A percentile compares a stretch with the other conserved stretches of the same genome.
These are phyloP conservation scores for Venusia cambrica DNA, from an alignment of 2,888 invertebrate genomes.

Conservation along the genomic window DNA sequence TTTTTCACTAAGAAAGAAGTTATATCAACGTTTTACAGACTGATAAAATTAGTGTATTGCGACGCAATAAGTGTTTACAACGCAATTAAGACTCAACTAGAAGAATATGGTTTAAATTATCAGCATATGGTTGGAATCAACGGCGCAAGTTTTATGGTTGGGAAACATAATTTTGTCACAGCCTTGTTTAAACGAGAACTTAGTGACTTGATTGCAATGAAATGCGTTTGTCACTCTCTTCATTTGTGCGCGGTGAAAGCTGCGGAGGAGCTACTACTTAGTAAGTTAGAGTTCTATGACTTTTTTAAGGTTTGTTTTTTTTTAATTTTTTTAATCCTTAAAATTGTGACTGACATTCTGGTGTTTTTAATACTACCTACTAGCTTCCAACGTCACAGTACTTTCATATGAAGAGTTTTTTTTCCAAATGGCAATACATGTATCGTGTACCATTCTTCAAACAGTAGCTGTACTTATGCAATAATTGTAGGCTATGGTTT, in stretches of 20 bases:
- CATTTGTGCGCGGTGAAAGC: constrained; percentile 2
- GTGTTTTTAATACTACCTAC: too few relatives aligned
- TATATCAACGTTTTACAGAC: not conserved
- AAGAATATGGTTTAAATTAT: constrained; percentile 1
- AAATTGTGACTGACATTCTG: too few relatives aligned
- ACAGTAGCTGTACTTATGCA: too few relatives aligned
- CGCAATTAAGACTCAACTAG: not conserved
- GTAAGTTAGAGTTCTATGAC: constrained; percentile 1
- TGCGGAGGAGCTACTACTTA: not conserved
- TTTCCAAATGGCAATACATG: too few relatives aligned
- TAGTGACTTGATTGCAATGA: constrained; percentile 2
- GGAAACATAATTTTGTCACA: constrained; percentile 22
- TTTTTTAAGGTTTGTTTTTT: too few relatives aligned
- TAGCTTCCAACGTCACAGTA: too few relatives aligned
- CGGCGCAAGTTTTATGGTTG: constrained; percentile 23
- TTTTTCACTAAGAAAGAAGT: not conserved
- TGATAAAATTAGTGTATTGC: not conserved
- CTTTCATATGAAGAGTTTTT: too few relatives aligned
- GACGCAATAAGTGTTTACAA: not conserved
- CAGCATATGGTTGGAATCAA: constrained; percentile 17
- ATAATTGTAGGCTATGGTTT: too few relatives aligned
- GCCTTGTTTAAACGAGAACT: constrained; percentile 22
- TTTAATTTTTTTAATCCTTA: too few relatives aligned
- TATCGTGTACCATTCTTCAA: too few relatives aligned
- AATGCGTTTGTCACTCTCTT: constrained; percentile 1